Evolutionary conservation across 2,797 vertebrate species (phyloP).

Genomic region (Girardinus metallicus): DNA sequence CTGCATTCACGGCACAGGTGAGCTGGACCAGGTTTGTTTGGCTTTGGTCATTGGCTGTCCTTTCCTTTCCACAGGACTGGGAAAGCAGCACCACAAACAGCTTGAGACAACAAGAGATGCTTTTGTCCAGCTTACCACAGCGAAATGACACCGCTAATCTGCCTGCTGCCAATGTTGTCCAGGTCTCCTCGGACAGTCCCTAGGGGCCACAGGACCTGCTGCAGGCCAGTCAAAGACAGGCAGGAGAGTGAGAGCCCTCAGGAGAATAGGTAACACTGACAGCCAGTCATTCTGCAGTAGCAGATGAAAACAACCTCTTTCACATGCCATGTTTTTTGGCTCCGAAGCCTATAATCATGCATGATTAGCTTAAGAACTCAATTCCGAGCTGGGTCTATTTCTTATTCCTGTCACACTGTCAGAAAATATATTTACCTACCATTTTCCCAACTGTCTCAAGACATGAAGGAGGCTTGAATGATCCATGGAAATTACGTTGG

Average conservation of each 20-base stretch:
- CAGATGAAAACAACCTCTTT: conserved; percentile 78
- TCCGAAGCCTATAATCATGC: conserved; percentile 71
- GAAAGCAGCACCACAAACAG: conserved; percentile 76
- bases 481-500: conserved; percentile 55
- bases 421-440: conserved; percentile 70
- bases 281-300: conserved; percentile 59
- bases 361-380: conserved; percentile 78
- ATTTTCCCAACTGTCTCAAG: conserved; percentile 62
- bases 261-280: conserved; percentile 74
- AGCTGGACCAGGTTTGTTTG: conserved; percentile 82
- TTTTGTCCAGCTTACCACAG: conserved; percentile 72
- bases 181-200: conserved; percentile 72
- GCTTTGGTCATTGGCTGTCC: conserved; percentile 75
- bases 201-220: conserved; percentile 58
- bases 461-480: conserved; percentile 56
- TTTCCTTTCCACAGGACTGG: conserved; percentile 79
- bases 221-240: conserved; percentile 63
- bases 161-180: conserved; percentile 69
- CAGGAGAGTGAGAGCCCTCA: conserved; percentile 67
- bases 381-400: conserved; percentile 62
- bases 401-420: conserved; percentile 76
- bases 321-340: conserved; percentile 79
- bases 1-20: conserved; percentile 80
- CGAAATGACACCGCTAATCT: conserved; percentile 72
- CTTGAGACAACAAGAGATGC: conserved; percentile 77